Conservation (phyloP, 2,888 invertebrate genomes). For the Monoplex corrugatus region DNA sequence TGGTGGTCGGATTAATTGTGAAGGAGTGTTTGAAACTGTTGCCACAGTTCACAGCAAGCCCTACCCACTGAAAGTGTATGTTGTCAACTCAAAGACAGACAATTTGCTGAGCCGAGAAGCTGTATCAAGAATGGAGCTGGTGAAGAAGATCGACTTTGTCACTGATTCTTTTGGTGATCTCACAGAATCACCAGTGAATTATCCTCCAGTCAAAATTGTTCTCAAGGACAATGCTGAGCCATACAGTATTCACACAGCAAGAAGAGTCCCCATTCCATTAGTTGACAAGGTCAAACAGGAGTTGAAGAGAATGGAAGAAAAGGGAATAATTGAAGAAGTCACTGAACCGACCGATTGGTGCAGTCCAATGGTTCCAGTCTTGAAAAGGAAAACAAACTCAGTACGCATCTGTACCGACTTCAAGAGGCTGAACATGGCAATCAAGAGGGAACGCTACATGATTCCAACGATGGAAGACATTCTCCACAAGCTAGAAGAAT, state of each 20-base stretch:
- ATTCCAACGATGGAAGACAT: constrained; percentile 32
- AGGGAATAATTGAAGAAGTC: constrained; percentile 30
- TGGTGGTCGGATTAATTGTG: too few species aligned
- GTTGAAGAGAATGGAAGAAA: constrained; percentile 13
- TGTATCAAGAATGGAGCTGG: neutral
- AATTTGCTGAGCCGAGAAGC: too few species aligned
- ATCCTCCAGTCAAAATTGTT: constrained; percentile 16
- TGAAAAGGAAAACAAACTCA: neutral
- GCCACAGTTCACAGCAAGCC: too few species aligned
- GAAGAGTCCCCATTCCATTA: constrained; percentile 40
- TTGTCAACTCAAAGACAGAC: too few species aligned
- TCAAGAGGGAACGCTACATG: constrained; percentile 18
- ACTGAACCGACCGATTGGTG: constrained; percentile 14
- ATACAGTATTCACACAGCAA: constrained; percentile 25
- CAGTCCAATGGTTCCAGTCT: constrained; percentile 8
- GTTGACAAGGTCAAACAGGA: constrained; percentile 30
- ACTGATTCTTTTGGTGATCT: neutral
- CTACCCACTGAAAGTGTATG: too few species aligned
- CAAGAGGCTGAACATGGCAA: neutral
- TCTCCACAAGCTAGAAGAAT: constrained; percentile 17
- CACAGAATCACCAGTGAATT: neutral
- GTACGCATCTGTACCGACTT: constrained; percentile 3
- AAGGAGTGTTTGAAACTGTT: too few species aligned
- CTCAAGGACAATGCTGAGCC: constrained; percentile 20
- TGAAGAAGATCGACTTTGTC: neutral